Evolutionary conservation across 2,888 invertebrate species (phyloP), one percentile per base, ranked within the genome.

Genomic region (Acleris literana): DNA sequence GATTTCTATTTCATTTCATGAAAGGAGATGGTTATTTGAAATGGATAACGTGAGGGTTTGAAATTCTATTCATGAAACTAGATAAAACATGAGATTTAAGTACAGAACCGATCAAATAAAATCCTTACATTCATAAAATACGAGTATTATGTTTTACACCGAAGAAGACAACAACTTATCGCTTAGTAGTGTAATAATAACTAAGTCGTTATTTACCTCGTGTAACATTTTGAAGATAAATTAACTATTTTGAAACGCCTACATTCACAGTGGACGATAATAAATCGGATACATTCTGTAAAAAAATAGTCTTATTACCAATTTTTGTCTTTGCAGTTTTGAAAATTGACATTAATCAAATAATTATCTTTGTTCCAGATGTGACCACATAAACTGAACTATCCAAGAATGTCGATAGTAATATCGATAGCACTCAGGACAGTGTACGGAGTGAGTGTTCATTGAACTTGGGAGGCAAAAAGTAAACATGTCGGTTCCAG

Each of bases 401-500:
- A 56, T 25, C 49, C 25, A 56, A 71, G 70, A 74, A 90, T 90
- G 90, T 73, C 79, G 77, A 69, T 81, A 75, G 76, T 77, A 77
- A 76, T 74, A 73, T 77, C 77, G 71, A 73, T 77, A 72, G 71
- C 68, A 78, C 80, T 77, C 79, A 84, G 82, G 81, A 87, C 82
- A 82, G 84, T 85, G 79, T 79, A 60, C 43, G 58, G 72, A 76
- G 74, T 74, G 71, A 74, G 79, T 78, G 81, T 84, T 78, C 81
- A 85, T 84, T 87, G 84, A 81, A 77, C 81, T 79, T 80, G 80
- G 72, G 74, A 74, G 77, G 80, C 81, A 83, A 85, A 83, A 80
- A 85, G 75, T 82, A 76, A 88, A 85, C 85, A 91, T 92, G 92
- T 85, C 86, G 84, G 81, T 90, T 77, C 84, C 85, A 83, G 82